These are phyloP conservation scores for Phragmatobia fuliginosa DNA, from an alignment of 2,888 invertebrate species.

Conservation along the genomic window DNA sequence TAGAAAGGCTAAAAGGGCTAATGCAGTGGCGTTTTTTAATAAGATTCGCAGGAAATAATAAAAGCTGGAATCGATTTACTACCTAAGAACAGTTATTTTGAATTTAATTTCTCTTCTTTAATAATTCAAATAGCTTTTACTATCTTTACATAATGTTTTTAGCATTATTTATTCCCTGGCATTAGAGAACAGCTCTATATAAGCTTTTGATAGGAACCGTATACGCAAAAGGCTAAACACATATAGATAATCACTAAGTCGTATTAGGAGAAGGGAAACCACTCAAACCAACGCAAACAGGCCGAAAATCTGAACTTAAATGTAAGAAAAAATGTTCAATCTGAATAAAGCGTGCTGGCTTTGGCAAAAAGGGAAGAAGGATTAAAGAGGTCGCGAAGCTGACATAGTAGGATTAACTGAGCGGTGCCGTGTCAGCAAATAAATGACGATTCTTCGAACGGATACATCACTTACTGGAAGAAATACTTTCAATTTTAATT, in stretches of 20 bases:
- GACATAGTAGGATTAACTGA: slow-evolving; percentile 80
- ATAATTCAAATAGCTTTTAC: neutral
- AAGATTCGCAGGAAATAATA: too few relatives aligned
- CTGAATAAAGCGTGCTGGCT: slow-evolving; percentile 69
- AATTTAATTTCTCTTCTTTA: neutral
- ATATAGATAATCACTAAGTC: slow-evolving; percentile 37
- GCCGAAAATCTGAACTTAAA: slow-evolving; percentile 54
- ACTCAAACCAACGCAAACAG: slow-evolving; percentile 44
- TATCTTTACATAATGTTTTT: neutral
- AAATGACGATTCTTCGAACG: slow-evolving; percentile 68
- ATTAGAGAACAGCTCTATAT: neutral
- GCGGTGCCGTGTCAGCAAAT: slow-evolving; percentile 74
- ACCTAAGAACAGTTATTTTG: too few relatives aligned
- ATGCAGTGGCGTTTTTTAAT: too few relatives aligned
- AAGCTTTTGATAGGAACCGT: slow-evolving; percentile 1
- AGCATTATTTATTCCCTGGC: neutral
- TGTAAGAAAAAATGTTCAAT: slow-evolving; percentile 62
- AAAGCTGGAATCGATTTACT: too few relatives aligned
- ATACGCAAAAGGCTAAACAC: slow-evolving; percentile 20
- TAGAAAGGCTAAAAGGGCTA: neutral
- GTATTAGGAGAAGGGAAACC: slow-evolving; percentile 32
- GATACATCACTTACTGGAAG: slow-evolving; percentile 59
- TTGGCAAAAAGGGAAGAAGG: slow-evolving; percentile 74
- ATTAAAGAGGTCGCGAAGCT: slow-evolving; percentile 81
- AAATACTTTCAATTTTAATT: slow-evolving; percentile 14